Conservation (phyloP, 2,888 invertebrate genomes). For the Orthosia gracilis region DNA sequence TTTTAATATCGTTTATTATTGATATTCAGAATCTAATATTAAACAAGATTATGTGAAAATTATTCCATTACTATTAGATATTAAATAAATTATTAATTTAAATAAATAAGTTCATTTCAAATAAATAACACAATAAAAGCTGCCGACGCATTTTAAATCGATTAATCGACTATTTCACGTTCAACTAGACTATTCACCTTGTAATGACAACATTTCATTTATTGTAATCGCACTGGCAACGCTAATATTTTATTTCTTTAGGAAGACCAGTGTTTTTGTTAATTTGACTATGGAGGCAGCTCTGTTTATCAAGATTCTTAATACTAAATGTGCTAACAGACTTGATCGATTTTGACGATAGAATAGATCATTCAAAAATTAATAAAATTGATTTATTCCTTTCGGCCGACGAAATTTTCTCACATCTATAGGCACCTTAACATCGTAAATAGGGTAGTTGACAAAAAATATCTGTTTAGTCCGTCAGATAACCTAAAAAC, state of each 20-base stretch:
- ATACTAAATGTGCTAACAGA: slow-evolving; percentile 29
- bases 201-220: slow-evolving; percentile 21
- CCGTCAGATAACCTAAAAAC: too few species aligned
- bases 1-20: too few species aligned
- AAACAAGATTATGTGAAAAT: not conserved
- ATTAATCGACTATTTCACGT: slow-evolving; percentile 29
- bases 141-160: not conserved
- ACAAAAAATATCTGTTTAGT: too few species aligned
- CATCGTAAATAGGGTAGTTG: not conserved
- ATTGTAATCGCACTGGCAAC: slow-evolving; percentile 28
- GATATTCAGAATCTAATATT: too few species aligned
- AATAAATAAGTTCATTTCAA: not conserved
- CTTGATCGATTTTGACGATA: slow-evolving; percentile 6
- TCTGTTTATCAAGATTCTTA: slow-evolving; percentile 54
- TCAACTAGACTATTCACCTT: slow-evolving; percentile 25
- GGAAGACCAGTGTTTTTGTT: slow-evolving; percentile 35
- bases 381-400: not conserved
- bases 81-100: not conserved
- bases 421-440: slow-evolving; percentile 18
- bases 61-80: too few species aligned
- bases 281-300: slow-evolving; percentile 57
- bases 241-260: slow-evolving; percentile 23
- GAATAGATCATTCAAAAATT: not conserved
- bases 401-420: not conserved
- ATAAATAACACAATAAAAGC: not conserved